Conservation (phyloP, 1,140 invertebrate species). For the Cydia fagiglandana region DNA sequence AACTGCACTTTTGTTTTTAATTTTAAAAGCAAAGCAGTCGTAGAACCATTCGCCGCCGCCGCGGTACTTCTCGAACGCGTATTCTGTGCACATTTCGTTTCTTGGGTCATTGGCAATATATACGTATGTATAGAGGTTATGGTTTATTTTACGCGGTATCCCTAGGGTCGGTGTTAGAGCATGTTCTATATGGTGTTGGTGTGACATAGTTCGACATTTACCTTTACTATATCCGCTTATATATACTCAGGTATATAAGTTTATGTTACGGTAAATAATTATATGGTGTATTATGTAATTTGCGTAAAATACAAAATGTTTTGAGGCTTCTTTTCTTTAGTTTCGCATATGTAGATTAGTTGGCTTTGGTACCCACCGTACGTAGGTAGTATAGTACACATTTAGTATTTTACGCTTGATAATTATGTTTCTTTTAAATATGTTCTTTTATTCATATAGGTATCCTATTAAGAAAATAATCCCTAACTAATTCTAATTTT, state of each 20-base stretch:
- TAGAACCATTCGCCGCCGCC: slow-evolving; percentile 14
- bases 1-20: slow-evolving; percentile 4
- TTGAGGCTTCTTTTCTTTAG: slow-evolving; percentile 45
- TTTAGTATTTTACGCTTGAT: slow-evolving; percentile 43
- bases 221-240: slow-evolving; percentile 36
- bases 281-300: slow-evolving; percentile 39
- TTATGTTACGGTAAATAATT: slow-evolving; percentile 13
- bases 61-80: slow-evolving; percentile 41
- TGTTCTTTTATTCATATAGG: slow-evolving; percentile 28
- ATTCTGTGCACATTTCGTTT: slow-evolving; percentile 62
- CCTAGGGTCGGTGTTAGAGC: slow-evolving; percentile 44
- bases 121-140: slow-evolving; percentile 52
- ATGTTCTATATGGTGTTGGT: slow-evolving; percentile 68
- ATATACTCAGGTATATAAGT: slow-evolving; percentile 1
- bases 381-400: slow-evolving; percentile 21
- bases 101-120: slow-evolving; percentile 53
- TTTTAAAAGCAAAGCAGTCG: slow-evolving; percentile 10
- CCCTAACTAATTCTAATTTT: slow-evolving; percentile 48
- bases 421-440: slow-evolving; percentile 30
- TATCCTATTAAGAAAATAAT: slow-evolving; percentile 7
- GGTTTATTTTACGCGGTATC: slow-evolving; percentile 47
- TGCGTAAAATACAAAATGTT: slow-evolving; percentile 54
- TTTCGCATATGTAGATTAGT: slow-evolving; percentile 45
- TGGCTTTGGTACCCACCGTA: slow-evolving; percentile 30
- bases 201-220: slow-evolving; percentile 62